Evolutionary conservation across 2,888 invertebrate species (phyloP), one percentile per base, ranked within the genome.

Genomic region (Neocrepidodera transversa): DNA sequence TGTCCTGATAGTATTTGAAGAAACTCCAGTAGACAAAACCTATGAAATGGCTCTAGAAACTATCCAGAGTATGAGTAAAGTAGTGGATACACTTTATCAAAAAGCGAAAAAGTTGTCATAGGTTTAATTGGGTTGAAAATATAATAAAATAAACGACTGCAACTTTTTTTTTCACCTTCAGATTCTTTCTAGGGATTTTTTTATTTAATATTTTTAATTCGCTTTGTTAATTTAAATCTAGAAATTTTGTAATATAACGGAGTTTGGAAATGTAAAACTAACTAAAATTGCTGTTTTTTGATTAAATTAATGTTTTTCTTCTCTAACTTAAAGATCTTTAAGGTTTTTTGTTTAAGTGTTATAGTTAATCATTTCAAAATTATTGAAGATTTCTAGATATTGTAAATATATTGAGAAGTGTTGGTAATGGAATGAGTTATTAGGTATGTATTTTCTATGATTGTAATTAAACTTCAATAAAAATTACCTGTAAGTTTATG

Each of bases 61-160:
- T 63, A 95, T 99, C 80, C 96, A 97, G 79, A 96, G 93, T 81
- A 97, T 99, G 96, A 96, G 97, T 74, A 97, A 97, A 86, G 99
- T 99, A 75, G 97, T 99, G 72, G 99, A 99, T 82, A 95, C 97
- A 51, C 87, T 99, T 71, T 99, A 98, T 84, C 95, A 96, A 85
- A 97, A 97, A 84, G 97, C 98, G 68, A 97, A 98, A 85, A 97
- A 97, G 82, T 87, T 99, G 68, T 95, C 95, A 82, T 97, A 91
- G 83, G 76, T 73, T 36, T 48, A 62, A 60, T 60, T 51, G 52
- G 52, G 54, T 50, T 43, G 42, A 54, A 55, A 57, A 36, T 48
- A 26, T 59, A 54, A 47, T 30, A 45, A 62, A 58, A 40, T 38
- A 59, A 64, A 62, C 54, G 64, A 66, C 62, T 66, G 66, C 64